These are phyloP conservation scores for Crotalus horridus DNA, from an alignment of 2,113 vertebrate genomes.

Conservation along the genomic window DNA sequence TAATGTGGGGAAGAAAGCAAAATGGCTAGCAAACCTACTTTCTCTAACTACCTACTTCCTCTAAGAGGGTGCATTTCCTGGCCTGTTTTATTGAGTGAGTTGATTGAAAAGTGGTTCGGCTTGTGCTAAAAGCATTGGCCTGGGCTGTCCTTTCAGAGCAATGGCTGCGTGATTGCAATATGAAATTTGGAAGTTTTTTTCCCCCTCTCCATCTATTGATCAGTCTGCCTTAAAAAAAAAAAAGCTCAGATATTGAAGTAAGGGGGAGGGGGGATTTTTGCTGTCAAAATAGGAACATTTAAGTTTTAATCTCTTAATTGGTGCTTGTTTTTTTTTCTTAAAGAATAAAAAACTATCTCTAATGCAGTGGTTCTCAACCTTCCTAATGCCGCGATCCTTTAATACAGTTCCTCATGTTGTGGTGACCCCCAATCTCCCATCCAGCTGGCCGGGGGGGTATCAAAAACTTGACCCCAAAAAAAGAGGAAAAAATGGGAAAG, in stretches of 20 bases:
- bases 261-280: background rate
- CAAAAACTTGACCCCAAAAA: too few relatives aligned
- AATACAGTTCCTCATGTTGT: too few relatives aligned
- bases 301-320: background rate
- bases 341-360: background rate
- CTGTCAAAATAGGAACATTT: background rate
- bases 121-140: constrained; percentile 15
- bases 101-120: constrained; percentile 19
- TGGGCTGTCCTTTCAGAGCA: background rate
- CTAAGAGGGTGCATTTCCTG: background rate
- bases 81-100: background rate
- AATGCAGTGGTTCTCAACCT: too few relatives aligned
- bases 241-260: background rate
- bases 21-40: constrained; percentile 45
- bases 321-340: background rate
- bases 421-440: too few relatives aligned
- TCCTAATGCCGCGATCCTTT: too few relatives aligned
- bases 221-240: background rate
- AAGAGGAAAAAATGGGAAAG: too few relatives aligned
- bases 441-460: too few relatives aligned
- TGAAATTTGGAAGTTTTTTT: background rate
- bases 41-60: constrained; percentile 8
- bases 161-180: background rate
- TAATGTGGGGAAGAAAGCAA: background rate
- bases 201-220: too few relatives aligned